phyloP scores from a whole-genome alignment of 2,888 invertebrate genomes.

The Electrophaes corylata region DNA sequence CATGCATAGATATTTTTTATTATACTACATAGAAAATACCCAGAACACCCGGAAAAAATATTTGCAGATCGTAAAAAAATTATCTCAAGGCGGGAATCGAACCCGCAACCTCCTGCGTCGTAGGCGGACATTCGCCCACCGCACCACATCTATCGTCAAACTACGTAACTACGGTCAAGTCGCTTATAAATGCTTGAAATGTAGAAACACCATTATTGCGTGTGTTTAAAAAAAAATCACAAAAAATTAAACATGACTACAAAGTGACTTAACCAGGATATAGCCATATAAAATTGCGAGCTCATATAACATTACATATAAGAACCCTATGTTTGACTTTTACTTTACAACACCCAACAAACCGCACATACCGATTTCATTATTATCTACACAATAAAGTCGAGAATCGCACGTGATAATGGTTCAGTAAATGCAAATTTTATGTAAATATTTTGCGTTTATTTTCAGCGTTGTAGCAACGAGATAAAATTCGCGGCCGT shows the following conservation, averaged over 20 bases:
- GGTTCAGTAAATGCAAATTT: constrained; percentile 56
- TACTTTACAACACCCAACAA: constrained; percentile 63
- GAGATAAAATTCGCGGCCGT: constrained; percentile 70
- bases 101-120: no score
- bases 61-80: no score
- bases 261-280: constrained; percentile 54
- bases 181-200: no score
- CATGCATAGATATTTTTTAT: no score
- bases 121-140: no score
- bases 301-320: constrained; percentile 64
- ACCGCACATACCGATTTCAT: constrained; percentile 48
- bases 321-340: constrained; percentile 68
- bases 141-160: no score
- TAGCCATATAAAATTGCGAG: constrained; percentile 63
- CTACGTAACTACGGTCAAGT: no score
- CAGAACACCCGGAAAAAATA: no score
- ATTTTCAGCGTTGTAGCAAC: constrained; percentile 65
- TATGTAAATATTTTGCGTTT: constrained; percentile 65
- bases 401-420: constrained; percentile 49
- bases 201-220: no score
- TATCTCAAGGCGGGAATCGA: no score
- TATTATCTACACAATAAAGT: constrained; percentile 51
- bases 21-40: no score
- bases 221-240: not conserved
- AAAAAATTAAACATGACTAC: constrained; percentile 47